These are phyloP conservation scores for Tetanocera ferruginea DNA, from an alignment of 2,888 invertebrate genomes.

Conservation along the genomic window DNA sequence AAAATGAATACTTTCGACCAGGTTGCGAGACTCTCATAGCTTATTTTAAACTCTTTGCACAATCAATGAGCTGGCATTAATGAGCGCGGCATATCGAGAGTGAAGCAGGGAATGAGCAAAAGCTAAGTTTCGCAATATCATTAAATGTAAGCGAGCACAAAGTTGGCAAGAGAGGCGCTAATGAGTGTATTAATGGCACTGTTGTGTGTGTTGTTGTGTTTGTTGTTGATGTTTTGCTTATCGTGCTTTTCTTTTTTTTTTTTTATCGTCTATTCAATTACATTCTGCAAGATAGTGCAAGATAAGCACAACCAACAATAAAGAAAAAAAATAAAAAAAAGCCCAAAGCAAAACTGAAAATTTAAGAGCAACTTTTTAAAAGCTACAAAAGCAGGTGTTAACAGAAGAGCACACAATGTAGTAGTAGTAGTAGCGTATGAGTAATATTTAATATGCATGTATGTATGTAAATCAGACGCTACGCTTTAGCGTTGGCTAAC, in stretches of 20 bases:
- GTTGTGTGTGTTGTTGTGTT: background rate
- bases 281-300: background rate
- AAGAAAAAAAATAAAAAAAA: no score
- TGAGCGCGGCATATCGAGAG: background rate
- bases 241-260: no score
- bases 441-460: no score
- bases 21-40: background rate
- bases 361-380: no score
- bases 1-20: slow-evolving; percentile 15
- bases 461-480: no score
- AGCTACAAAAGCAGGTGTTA: no score
- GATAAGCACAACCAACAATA: background rate
- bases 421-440: no score
- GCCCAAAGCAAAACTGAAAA: no score
- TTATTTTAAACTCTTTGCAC: background rate
- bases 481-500: no score
- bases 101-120: background rate
- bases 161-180: no score
- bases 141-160: background rate
- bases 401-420: no score
- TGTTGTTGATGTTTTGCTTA: background rate
- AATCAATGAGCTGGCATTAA: slow-evolving; percentile 11
- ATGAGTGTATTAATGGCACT: background rate
- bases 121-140: slow-evolving; percentile 11
- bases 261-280: slow-evolving; percentile 6